Evolutionary conservation across 1,140 invertebrate species (phyloP), one percentile per base, ranked within the genome.

Genomic region (Drosophila sulfurigaster): DNA sequence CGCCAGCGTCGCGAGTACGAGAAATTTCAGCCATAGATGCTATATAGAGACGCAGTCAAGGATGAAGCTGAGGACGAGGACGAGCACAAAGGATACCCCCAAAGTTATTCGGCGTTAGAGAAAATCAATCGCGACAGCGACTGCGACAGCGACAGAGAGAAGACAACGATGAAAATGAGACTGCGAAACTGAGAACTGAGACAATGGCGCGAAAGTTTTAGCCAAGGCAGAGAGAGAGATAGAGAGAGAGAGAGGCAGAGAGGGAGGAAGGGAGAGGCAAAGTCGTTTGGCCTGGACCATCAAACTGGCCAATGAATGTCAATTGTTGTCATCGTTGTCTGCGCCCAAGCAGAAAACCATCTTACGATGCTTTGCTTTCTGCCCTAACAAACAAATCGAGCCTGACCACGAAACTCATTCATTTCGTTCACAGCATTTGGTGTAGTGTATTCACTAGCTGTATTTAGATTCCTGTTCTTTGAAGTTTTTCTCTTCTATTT

Each of bases 291-390:
- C 63, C 63, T 48, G 59, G 48, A 20, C 75, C 85, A 88, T 78
- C 78, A 89, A 89, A 85, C 85, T 79, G 72, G 85, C 85, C 85
- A 88, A 88, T 88, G 85, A 88, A 88, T 88, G 85, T 88, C 85
- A 88, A 88, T 89, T 85, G 85, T 73, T 88, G 77, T 88, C 78
- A 65, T 63, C 52, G 75, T 75, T 56, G 67, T 48, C 64, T 60
- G 57, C 48, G 60, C 57, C 32, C 80, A 67, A 72, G 58, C 65
- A 54, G 54, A 62, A 65, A 62, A n/a, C 65, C 65, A 63, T 63
- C 58, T 41, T 41, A 62, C 32, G 58, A 57, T 63, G 45, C 32
- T 16, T 35, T 32, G 43, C 43, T 38, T 41, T 65, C 4, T 13
- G 15, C 38, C 10, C 49, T 69, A 5, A 16, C 38, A 3, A 25